Percentiles rank a stretch among this genome's conserved stretches.
Evolutionary conservation across 2,888 invertebrate species (phyloP).

Genomic region (Neoascia interrupta): DNA sequence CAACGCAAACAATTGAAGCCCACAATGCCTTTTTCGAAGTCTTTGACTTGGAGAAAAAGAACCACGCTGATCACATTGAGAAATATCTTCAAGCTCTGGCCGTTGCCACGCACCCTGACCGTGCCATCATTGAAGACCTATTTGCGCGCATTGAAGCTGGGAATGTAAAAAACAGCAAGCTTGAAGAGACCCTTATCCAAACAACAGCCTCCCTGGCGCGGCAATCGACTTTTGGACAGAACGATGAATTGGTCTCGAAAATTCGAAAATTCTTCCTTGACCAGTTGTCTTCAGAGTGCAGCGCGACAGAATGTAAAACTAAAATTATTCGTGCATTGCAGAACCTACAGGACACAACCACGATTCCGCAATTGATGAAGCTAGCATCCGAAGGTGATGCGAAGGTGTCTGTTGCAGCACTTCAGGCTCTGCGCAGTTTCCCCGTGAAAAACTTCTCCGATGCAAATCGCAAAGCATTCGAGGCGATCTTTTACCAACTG

Average conservation of each 20-base stretch:
- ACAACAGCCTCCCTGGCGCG: conserved; percentile 84
- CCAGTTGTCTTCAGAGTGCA: conserved; percentile 80
- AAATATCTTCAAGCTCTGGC: conserved; percentile 88
- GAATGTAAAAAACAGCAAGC: conserved; percentile 81
- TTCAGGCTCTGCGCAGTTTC: conserved; percentile 84
- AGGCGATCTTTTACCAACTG: conserved; percentile 83
- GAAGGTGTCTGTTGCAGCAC: conserved; percentile 83
- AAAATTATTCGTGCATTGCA: conserved; percentile 85
- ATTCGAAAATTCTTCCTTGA: conserved; percentile 77
- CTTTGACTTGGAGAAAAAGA: conserved; percentile 81
- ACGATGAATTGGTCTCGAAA: conserved; percentile 71
- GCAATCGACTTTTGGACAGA: conserved; percentile 77
- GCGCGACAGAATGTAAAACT: conserved; percentile 82
- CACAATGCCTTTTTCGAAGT: conserved; percentile 86
- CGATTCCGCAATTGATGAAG: conserved; percentile 83
- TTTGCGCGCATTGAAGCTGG: conserved; percentile 74
- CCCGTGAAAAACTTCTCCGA: conserved; percentile 76
- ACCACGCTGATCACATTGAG: conserved; percentile 83
- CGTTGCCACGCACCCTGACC: conserved; percentile 84
- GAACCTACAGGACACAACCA: conserved; percentile 84
- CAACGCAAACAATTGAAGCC: conserved; percentile 84
- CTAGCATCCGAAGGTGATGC: conserved; percentile 81
- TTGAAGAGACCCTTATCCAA: conserved; percentile 85
- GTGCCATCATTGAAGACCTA: conserved; percentile 79
- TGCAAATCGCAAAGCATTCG: conserved; percentile 80